Base-by-base conservation (phyloP, 2,113 vertebrate genomes). In the Mungos mungo region DNA sequence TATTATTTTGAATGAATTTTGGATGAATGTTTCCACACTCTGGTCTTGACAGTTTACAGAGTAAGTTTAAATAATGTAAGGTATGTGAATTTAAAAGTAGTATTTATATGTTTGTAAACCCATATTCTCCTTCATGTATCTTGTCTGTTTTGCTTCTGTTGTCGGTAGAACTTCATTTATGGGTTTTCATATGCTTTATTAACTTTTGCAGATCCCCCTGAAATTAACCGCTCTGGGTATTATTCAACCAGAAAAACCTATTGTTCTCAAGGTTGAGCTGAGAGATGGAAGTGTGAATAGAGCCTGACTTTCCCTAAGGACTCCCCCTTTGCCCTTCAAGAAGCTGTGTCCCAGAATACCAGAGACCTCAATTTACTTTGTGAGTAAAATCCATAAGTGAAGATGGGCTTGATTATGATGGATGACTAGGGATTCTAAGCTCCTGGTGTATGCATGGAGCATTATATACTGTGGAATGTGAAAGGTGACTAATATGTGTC, bases 201-300 rank as follows among this genome's bases (percentile, higher is more conserved):
- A 3, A 81, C 68, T 97, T 69, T 95, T 96, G 60, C 68, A n/a
- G 90, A 41, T n/a, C 3, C 96, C 98, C 38, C 14, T 98, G 93
- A 96, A 96, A 94, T 23, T 97, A 15, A 2, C 9, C 13, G 25
- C 31, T 16, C 41, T 94, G 87, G 86, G 68, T 96, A 1, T 98
- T 35, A 19, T 94, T 94, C 85, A 0, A 95, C 95, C 98, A 16
- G 35, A 77, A 81, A 97, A 97, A 72, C 95, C 97, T 71, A 93
- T 97, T 86, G n/a, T 97, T 96, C 96, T 98, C 86, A 98, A 92
- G 96, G 16, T 88, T 83, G 90, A 94, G 50, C 0, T 0, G 0
- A 88, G 97, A 96, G 88, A 79, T 81, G 96, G 60, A 54, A 88
- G 5, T 0, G 0, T 80, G 66, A 90, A 7, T 83, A 74, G 63